Percentiles rank a stretch among this genome's conserved stretches.
Evolutionary conservation across 2,113 vertebrate genomes (phyloP).

Genomic region (Tor tambroides): DNA sequence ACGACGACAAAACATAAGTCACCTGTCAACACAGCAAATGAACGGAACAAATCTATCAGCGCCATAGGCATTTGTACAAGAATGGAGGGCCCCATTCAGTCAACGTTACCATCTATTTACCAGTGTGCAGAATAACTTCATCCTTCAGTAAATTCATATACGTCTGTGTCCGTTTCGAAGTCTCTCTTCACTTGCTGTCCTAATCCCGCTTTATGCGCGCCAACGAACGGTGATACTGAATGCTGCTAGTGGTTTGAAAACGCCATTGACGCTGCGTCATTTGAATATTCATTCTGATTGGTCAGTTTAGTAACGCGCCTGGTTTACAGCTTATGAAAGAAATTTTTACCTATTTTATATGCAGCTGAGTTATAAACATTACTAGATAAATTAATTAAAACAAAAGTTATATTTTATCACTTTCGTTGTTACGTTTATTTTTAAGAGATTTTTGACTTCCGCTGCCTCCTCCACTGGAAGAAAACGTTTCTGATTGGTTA

Average conservation of each 20-base stretch:
- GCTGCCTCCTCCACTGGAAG: too few relatives aligned
- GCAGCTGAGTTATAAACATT: too few relatives aligned
- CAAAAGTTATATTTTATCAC: too few relatives aligned
- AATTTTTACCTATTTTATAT: too few relatives aligned
- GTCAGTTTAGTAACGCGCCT: neutral
- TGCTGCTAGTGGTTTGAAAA: neutral
- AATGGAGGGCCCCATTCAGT: constrained; percentile 13
- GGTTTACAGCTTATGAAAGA: neutral
- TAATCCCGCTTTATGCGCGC: too few relatives aligned
- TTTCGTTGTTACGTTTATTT: too few relatives aligned
- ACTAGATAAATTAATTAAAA: too few relatives aligned
- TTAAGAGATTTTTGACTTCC: too few relatives aligned
- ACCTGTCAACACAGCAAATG: neutral
- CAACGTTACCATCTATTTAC: neutral
- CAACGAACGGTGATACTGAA: neutral
- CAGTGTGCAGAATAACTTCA: neutral
- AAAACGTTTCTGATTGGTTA: too few relatives aligned
- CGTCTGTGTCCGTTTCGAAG: neutral
- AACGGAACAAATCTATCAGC: neutral
- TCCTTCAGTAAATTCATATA: neutral
- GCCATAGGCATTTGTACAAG: neutral
- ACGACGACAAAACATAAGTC: neutral
- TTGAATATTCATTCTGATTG: neutral
- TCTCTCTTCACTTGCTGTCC: neutral
- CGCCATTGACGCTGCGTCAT: neutral